Evolutionary conservation across 2,888 invertebrate genomes (phyloP).

Genomic region (Nasonovia ribisnigri): DNA sequence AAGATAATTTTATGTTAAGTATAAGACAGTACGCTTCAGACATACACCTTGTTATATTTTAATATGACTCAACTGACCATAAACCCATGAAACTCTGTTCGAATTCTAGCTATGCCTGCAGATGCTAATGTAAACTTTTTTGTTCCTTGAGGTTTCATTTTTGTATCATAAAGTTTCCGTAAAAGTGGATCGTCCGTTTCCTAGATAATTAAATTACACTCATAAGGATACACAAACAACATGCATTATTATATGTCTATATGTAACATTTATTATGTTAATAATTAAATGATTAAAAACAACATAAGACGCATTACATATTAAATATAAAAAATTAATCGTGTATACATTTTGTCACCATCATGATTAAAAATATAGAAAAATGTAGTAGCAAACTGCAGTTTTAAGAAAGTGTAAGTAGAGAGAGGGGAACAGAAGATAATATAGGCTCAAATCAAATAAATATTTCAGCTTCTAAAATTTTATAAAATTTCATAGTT

Average conservation of each 20-base stretch:
- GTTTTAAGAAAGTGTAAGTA: neutral
- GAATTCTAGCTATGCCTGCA: conserved; percentile 39
- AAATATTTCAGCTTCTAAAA: neutral
- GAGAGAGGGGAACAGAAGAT: neutral
- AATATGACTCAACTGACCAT: conserved; percentile 16
- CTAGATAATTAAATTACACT: neutral
- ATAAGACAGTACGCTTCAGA: neutral
- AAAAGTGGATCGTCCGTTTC: conserved; percentile 30
- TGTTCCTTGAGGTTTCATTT: conserved; percentile 15
- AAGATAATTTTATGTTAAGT: neutral
- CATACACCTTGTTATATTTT: neutral
- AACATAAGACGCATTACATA: neutral
- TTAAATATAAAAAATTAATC: neutral
- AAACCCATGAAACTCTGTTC: conserved; percentile 52
- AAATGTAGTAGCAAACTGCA: neutral
- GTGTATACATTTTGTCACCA: neutral
- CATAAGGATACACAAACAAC: neutral
- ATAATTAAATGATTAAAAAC: neutral
- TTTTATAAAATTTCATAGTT: neutral
- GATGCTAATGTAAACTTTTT: conserved; percentile 21
- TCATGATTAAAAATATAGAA: neutral
- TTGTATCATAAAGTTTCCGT: conserved; percentile 33
- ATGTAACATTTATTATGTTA: neutral
- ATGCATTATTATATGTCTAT: neutral
- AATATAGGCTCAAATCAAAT: neutral